These are phyloP conservation scores for Aphis craccivora DNA, from an alignment of 1,140 invertebrate species.

Conservation along the genomic window DNA sequence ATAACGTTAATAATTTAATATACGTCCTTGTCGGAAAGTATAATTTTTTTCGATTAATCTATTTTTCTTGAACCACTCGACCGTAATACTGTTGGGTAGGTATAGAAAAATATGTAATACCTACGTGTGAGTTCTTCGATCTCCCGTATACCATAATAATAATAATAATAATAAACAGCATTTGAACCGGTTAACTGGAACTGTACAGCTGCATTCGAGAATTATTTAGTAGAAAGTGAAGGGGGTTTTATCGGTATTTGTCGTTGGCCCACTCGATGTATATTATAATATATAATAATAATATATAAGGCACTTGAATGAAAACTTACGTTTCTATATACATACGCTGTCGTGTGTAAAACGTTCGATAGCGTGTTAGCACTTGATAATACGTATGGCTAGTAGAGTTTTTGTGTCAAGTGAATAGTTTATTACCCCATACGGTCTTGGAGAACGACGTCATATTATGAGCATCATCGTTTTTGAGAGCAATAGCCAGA, in stretches of 20 bases:
- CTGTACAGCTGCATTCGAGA: not conserved
- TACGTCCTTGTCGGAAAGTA: not conserved
- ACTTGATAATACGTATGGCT: slow-evolving; percentile 11
- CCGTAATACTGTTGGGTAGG: not conserved
- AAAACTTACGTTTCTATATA: not conserved
- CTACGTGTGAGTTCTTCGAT: not conserved
- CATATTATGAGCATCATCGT: not conserved
- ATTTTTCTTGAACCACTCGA: slow-evolving; percentile 26
- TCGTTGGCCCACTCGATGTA: slow-evolving; percentile 6
- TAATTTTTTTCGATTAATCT: not conserved
- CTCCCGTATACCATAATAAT: not conserved
- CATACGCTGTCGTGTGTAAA: not conserved
- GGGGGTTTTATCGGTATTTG: not conserved
- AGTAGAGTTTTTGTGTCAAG: slow-evolving; percentile 21
- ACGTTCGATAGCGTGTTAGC: not conserved
- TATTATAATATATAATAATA: not conserved
- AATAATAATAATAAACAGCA: not conserved
- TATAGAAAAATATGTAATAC: slow-evolving; percentile 19
- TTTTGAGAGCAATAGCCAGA: not conserved
- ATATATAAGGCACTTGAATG: not conserved
- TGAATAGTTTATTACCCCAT: slow-evolving; percentile 26
- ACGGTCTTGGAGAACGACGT: not conserved
- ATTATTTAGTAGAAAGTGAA: slow-evolving; percentile 33
- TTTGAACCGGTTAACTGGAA: slow-evolving; percentile 41
- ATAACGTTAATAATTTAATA: not conserved